phyloP scores from a whole-genome alignment of 2,113 vertebrate genomes.

The Amazona guildingii region DNA sequence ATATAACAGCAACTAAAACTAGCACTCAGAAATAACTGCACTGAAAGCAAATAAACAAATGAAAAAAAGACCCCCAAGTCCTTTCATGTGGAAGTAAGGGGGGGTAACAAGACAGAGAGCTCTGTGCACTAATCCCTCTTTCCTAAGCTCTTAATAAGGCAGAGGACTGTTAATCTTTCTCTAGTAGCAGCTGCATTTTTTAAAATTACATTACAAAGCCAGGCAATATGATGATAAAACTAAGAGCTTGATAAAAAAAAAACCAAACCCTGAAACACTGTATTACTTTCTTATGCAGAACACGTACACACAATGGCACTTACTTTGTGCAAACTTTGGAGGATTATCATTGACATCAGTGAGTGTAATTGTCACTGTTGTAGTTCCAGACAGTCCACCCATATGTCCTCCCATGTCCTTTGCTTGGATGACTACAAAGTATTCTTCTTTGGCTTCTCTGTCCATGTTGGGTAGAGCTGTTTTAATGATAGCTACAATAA shows the following conservation, averaged over 20 bases:
- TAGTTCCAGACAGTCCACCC: constrained; percentile 95
- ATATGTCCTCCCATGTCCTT: constrained; percentile 99
- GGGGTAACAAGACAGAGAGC: not conserved
- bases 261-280: not conserved
- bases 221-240: not conserved
- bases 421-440: constrained; percentile 96
- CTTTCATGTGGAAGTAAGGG: not conserved
- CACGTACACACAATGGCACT: constrained; percentile 37
- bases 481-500: constrained; percentile 89
- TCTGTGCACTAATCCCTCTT: not conserved
- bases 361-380: constrained; percentile 92
- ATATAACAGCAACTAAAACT: not conserved
- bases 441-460: constrained; percentile 96
- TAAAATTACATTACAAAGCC: not conserved
- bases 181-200: not conserved
- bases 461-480: constrained; percentile 98
- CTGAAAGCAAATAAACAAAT: not conserved
- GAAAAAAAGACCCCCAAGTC: not conserved
- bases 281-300: not conserved
- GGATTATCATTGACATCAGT: constrained; percentile 98
- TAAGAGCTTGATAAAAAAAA: not conserved
- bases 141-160: not conserved
- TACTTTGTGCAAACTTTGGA: constrained; percentile 97
- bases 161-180: not conserved
- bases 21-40: not conserved